Percentiles rank a stretch among this genome's conserved stretches.
Conservation (phyloP, 2,888 invertebrate genomes). For the Steinernema scapterisci region DNA sequence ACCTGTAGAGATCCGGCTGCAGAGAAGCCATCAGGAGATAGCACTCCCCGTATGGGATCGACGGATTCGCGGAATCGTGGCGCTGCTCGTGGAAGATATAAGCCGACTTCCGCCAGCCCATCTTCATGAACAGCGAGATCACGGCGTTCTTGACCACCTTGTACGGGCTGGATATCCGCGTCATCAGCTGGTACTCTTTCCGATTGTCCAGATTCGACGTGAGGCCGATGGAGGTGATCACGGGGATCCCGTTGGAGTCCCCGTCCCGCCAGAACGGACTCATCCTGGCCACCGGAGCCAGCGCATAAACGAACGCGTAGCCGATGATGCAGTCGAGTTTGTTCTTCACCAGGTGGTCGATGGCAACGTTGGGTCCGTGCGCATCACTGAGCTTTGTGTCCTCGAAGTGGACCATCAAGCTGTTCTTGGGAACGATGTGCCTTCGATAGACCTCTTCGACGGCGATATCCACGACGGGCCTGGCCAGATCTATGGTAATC, state of each 20-base stretch:
- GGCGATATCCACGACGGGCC: conserved; percentile 60
- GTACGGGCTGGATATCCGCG: conserved; percentile 82
- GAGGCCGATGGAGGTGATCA: conserved; percentile 81
- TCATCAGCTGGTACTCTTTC: conserved; percentile 77
- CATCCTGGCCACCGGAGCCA: conserved; percentile 66
- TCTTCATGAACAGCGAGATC: conserved; percentile 45
- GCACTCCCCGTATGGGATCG: conserved; percentile 58
- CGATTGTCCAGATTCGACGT: conserved; percentile 77
- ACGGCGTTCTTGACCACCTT: conserved; percentile 60
- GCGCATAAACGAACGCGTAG: conserved; percentile 61
- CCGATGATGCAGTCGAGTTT: conserved; percentile 64
- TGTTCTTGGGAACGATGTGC: conserved; percentile 49
- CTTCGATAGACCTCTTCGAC: conserved; percentile 54
- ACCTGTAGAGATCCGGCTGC: conserved; percentile 40
- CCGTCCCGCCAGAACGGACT: conserved; percentile 59
- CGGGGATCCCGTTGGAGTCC: conserved; percentile 72
- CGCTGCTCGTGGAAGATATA: conserved; percentile 60
- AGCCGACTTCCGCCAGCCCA: conserved; percentile 50
- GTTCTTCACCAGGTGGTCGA: conserved; percentile 54
- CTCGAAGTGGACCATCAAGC: conserved; percentile 51
- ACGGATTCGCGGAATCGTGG: conserved; percentile 34
- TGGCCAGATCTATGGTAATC: conserved; percentile 56
- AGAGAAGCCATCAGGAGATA: conserved; percentile 61
- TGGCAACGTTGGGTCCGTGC: conserved; percentile 64
- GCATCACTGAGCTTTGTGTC: conserved; percentile 62